Evolutionary conservation across 1,140 invertebrate genomes (phyloP).

Genomic region (Eciton burchellii): DNA sequence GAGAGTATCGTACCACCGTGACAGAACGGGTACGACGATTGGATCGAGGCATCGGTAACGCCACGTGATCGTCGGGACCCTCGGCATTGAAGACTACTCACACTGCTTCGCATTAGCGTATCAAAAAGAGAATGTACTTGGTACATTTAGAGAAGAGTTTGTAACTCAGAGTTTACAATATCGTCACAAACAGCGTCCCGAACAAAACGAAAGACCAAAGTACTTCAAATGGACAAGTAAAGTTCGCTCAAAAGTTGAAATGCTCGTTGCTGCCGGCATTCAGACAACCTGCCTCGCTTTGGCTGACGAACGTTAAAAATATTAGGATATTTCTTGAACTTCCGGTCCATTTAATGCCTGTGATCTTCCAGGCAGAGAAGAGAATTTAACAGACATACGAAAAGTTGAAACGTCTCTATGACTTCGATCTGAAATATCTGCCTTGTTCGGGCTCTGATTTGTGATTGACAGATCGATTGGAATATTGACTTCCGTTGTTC

Average conservation of each 20-base stretch:
- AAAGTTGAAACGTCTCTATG: not conserved
- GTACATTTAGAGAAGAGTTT: constrained; percentile 73
- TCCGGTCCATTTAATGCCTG: not conserved
- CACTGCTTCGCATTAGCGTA: constrained; percentile 67
- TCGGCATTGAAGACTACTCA: constrained; percentile 61
- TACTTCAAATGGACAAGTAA: constrained; percentile 16
- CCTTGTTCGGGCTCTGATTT: constrained; percentile 61
- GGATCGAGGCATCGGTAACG: constrained; percentile 8
- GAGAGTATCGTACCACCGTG: constrained; percentile 64
- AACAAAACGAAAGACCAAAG: constrained; percentile 41
- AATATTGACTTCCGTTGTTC: constrained; percentile 77
- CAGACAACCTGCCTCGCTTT: not conserved
- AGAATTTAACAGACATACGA: not conserved
- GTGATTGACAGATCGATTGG: constrained; percentile 67
- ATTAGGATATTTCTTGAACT: not conserved
- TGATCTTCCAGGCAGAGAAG: not conserved
- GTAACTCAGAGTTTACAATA: constrained; percentile 65
- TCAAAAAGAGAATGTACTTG: constrained; percentile 76
- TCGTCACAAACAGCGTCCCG: constrained; percentile 52
- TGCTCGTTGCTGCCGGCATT: not conserved
- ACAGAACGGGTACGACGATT: constrained; percentile 53
- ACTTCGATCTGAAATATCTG: constrained; percentile 40
- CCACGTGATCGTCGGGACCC: constrained; percentile 26
- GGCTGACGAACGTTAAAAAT: not conserved
- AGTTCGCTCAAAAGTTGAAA: constrained; percentile 4